A percentile compares a stretch with the other conserved stretches of the same genome.
phyloP scores from a whole-genome alignment of 2,797 vertebrate species.

The Gobionotothen gibberifrons region DNA sequence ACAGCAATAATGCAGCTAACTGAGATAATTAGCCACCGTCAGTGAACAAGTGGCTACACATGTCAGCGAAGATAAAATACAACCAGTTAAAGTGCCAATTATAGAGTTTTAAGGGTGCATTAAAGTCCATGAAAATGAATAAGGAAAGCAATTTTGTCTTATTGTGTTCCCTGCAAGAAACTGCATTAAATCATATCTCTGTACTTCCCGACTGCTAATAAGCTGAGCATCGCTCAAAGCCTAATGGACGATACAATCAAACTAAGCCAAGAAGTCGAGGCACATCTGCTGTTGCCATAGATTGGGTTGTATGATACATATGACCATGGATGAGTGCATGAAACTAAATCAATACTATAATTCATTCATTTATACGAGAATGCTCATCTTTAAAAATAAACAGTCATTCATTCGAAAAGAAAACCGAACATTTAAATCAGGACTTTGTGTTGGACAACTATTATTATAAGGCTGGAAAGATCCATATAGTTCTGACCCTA shows the following conservation, averaged over 20 bases:
- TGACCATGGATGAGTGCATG: background rate
- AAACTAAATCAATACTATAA: background rate
- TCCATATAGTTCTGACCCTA: constrained; percentile 46
- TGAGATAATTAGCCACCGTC: constrained; percentile 52
- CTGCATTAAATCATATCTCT: constrained; percentile 54
- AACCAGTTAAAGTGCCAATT: constrained; percentile 39
- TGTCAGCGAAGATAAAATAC: constrained; percentile 42
- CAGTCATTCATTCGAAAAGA: background rate
- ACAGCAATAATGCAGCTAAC: constrained; percentile 21
- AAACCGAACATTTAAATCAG: constrained; percentile 5
- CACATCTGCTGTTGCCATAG: background rate
- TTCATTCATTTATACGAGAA: background rate
- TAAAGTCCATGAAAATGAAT: constrained; percentile 58
- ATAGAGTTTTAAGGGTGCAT: constrained; percentile 51
- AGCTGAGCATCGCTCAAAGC: constrained; percentile 46
- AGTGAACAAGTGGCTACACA: constrained; percentile 44
- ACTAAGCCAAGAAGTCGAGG: constrained; percentile 33
- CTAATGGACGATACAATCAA: constrained; percentile 45
- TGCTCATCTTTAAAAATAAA: background rate
- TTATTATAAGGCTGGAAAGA: constrained; percentile 35
- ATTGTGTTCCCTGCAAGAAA: constrained; percentile 53
- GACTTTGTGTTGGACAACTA: constrained; percentile 26
- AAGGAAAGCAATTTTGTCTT: constrained; percentile 44
- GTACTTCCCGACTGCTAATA: constrained; percentile 47
- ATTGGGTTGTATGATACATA: background rate